These are phyloP conservation scores for Intellagama lesueurii DNA, from an alignment of 2,797 vertebrate species.

Conservation along the genomic window DNA sequence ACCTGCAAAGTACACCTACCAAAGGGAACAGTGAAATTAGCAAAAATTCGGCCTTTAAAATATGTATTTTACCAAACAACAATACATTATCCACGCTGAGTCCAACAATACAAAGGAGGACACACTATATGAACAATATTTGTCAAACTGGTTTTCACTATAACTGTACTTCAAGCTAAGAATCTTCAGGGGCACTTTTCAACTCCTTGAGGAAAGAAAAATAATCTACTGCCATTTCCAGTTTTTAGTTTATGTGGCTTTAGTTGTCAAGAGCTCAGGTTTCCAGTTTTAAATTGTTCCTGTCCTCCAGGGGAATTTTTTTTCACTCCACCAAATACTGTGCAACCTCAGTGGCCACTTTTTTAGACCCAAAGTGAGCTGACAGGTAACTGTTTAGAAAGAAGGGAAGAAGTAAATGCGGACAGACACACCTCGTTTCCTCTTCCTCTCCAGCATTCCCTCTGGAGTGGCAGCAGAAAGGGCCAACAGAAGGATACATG, in stretches of 20 bases:
- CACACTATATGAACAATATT: background rate
- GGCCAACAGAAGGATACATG: conserved; percentile 85
- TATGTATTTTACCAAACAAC: background rate
- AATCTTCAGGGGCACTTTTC: background rate
- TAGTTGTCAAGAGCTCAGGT: no score
- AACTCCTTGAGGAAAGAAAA: no score
- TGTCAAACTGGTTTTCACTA: no score
- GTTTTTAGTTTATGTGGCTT: background rate
- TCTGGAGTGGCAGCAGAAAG: conserved; percentile 92
- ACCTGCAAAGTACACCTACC: background rate
- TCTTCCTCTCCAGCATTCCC: conserved; percentile 93
- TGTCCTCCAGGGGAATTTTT: background rate
- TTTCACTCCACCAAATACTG: accelerated
- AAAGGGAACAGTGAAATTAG: background rate
- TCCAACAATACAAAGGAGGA: no score
- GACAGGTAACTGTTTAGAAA: conserved; percentile 13
- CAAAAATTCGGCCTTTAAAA: background rate
- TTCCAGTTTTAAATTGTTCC: background rate
- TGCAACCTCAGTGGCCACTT: background rate
- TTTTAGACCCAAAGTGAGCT: conserved; percentile 43
- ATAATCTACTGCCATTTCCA: background rate
- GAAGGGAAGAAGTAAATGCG: conserved; percentile 56
- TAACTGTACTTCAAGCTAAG: no score
- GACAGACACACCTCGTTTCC: conserved; percentile 95
- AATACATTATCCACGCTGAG: background rate